These are phyloP conservation scores for Sisyra nigra DNA, from an alignment of 2,888 invertebrate species.

Conservation along the genomic window DNA sequence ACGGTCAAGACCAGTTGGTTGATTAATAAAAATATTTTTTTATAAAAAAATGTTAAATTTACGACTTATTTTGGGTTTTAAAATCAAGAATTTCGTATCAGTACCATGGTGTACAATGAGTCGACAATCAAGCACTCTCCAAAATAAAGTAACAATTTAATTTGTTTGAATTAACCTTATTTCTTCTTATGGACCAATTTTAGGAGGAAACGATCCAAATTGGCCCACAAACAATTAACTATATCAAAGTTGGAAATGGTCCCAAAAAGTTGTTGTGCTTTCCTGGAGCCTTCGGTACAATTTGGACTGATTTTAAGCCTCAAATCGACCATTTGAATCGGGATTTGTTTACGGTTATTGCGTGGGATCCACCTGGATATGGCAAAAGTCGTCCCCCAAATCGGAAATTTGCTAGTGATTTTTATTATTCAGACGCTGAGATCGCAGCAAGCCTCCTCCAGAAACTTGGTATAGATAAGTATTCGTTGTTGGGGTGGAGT, in stretches of 20 bases:
- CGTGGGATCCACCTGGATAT: slow-evolving; percentile 81
- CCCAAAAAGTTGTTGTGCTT: slow-evolving; percentile 46
- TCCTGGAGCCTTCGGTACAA: slow-evolving; percentile 68
- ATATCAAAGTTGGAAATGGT: slow-evolving; percentile 43
- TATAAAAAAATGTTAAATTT: too few relatives aligned
- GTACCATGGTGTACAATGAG: too few relatives aligned
- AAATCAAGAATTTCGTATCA: too few relatives aligned
- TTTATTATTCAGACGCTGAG: slow-evolving; percentile 59
- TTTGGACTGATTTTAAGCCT: slow-evolving; percentile 69
- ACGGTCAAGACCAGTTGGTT: too few relatives aligned
- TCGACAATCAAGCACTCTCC: too few relatives aligned
- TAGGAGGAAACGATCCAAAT: slow-evolving; percentile 49
- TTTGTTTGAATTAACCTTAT: too few relatives aligned
- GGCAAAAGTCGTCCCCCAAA: slow-evolving; percentile 68
- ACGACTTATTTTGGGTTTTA: too few relatives aligned
- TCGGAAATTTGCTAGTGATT: slow-evolving; percentile 50
- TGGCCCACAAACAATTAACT: slow-evolving; percentile 40
- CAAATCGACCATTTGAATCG: slow-evolving; percentile 51
- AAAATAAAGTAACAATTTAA: too few relatives aligned
- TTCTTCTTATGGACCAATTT: not conserved
- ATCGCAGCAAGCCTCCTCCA: slow-evolving; percentile 55
- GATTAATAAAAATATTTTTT: too few relatives aligned
- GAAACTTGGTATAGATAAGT: slow-evolving; percentile 46
- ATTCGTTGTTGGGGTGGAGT: slow-evolving; percentile 77
- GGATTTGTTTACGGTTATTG: slow-evolving; percentile 44